A percentile compares a stretch with the other conserved stretches of the same genome.
These are phyloP conservation scores for Sceloporus undulatus DNA, from an alignment of 2,113 vertebrate species.

Conservation along the genomic window DNA sequence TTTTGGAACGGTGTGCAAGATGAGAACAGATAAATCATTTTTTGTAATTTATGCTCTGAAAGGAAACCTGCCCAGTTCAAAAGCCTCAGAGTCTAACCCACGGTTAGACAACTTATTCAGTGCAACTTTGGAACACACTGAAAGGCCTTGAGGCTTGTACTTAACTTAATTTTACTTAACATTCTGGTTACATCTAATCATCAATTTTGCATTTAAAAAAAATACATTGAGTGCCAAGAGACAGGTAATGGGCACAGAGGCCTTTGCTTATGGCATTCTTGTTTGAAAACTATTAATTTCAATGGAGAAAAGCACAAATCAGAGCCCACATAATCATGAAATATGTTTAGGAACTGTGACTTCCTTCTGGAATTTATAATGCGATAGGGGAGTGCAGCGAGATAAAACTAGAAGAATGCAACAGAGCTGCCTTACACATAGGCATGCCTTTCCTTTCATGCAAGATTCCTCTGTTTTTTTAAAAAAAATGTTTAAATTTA, in stretches of 20 bases:
- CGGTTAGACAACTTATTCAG: background rate
- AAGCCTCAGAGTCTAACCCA: conserved; percentile 54
- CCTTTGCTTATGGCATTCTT: background rate
- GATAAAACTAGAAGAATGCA: background rate
- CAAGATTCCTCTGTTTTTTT: background rate
- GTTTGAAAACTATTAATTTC: conserved; percentile 16
- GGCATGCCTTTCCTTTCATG: background rate
- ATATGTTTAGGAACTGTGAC: background rate
- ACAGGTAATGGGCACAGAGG: background rate
- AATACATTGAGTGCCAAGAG: conserved; percentile 1
- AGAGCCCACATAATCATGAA: background rate
- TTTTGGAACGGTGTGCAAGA: conserved; percentile 69
- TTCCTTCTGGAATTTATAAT: background rate
- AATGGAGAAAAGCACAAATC: background rate
- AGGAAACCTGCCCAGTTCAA: conserved; percentile 58
- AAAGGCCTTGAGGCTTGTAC: background rate
- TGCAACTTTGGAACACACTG: background rate
- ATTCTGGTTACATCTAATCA: background rate
- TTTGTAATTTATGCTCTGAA: conserved; percentile 58
- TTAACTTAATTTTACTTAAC: background rate
- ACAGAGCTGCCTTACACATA: background rate
- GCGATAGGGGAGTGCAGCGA: background rate
- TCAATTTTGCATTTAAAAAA: background rate
- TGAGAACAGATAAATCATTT: conserved; percentile 69
- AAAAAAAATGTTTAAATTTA: no score